These are phyloP conservation scores for Escarpia spicata DNA, from an alignment of 2,888 invertebrate species.

Conservation along the genomic window DNA sequence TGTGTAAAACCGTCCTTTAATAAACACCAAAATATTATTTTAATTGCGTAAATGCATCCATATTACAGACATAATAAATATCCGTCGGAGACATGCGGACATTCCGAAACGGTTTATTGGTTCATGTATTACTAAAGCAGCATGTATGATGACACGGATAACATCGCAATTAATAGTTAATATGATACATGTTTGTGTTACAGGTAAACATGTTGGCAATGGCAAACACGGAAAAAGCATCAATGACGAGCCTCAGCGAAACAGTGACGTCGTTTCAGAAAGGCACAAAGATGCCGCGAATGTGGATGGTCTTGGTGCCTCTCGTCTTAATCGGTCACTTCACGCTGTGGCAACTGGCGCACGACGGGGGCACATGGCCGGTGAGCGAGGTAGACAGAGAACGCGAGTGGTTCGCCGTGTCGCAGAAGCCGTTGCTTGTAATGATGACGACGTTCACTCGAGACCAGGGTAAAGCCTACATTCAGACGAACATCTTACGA, in stretches of 20 bases:
- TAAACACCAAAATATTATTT: no score
- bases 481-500: background rate
- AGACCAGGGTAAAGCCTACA: background rate
- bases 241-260: background rate
- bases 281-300: background rate
- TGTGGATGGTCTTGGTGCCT: background rate
- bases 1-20: no score
- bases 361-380: background rate
- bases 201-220: background rate
- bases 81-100: background rate
- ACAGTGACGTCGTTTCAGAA: background rate
- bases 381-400: background rate
- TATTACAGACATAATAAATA: no score
- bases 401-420: background rate
- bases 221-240: background rate
- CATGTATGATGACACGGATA: background rate
- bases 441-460: background rate
- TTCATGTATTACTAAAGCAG: background rate
- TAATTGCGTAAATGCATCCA: no score
- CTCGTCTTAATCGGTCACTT: background rate
- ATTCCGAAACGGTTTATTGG: background rate
- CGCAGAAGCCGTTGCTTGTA: background rate
- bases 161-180: background rate
- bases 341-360: background rate
- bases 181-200: background rate